Percentiles rank a stretch among this genome's conserved stretches.
Evolutionary conservation across 2,797 vertebrate genomes (phyloP).

Genomic region (Leptoclinus maculatus): DNA sequence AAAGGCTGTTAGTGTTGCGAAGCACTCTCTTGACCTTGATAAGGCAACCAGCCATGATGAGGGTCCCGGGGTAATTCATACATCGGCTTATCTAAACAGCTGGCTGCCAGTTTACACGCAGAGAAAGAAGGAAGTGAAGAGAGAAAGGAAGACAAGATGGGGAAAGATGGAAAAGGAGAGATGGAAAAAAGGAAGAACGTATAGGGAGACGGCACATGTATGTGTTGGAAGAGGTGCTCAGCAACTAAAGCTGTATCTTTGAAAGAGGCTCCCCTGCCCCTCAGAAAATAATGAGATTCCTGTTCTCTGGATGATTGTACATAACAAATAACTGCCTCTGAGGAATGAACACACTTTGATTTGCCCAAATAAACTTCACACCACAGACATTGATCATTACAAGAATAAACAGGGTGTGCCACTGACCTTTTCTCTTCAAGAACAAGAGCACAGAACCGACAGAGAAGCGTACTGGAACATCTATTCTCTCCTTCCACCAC

Average conservation of each 20-base stretch:
- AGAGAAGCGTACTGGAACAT: not conserved
- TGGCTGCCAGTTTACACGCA: conserved; percentile 31
- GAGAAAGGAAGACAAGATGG: not conserved
- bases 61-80: conserved; percentile 58
- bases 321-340: conserved; percentile 28
- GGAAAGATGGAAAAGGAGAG: not conserved
- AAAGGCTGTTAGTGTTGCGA: conserved; percentile 70
- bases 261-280: conserved; percentile 21
- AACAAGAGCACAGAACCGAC: conserved; percentile 1
- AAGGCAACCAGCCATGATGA: conserved; percentile 70
- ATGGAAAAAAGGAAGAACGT: not conserved
- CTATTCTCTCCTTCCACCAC: not conserved
- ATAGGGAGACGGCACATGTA: not conserved
- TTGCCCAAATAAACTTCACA: conserved; percentile 31
- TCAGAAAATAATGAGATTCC: conserved; percentile 7
- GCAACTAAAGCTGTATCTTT: conserved; percentile 35
- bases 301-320: conserved; percentile 9
- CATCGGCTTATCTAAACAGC: conserved; percentile 71
- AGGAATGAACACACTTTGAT: conserved; percentile 28
- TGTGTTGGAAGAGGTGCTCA: conserved; percentile 5
- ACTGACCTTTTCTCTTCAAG: conserved; percentile 8
- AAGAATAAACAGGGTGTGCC: not conserved
- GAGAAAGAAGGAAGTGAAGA: not conserved
- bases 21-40: conserved; percentile 77
- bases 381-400: conserved; percentile 12